Conservation (phyloP, 2,113 vertebrate genomes). For the Mungos mungo region DNA sequence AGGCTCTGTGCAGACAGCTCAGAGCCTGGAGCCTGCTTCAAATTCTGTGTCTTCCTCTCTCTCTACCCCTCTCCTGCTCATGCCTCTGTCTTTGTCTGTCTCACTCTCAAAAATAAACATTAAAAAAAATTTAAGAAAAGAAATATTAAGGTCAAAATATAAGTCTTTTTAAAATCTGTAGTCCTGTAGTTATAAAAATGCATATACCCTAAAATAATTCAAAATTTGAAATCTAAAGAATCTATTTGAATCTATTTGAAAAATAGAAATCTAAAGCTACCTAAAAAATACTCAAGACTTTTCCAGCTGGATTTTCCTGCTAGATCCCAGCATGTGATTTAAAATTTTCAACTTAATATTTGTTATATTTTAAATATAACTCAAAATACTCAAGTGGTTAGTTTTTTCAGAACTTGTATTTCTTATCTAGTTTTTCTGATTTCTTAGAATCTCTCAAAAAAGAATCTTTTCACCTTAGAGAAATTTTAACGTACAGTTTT, state of each 20-base stretch:
- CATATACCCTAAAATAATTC: background rate
- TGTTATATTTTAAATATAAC: background rate
- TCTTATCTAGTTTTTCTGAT: constrained; percentile 6
- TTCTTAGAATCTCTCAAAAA: constrained; percentile 10
- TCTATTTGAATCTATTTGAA: too few relatives aligned
- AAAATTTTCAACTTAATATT: background rate
- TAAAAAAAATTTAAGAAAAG: too few relatives aligned
- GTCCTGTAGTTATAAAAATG: background rate
- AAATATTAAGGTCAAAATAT: background rate
- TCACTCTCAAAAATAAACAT: background rate
- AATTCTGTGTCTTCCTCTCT: too few relatives aligned
- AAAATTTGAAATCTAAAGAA: background rate
- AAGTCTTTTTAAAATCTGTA: constrained; percentile 38
- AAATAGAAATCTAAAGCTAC: background rate
- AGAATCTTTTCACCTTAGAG: background rate
- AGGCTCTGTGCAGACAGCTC: too few relatives aligned
- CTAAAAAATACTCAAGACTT: background rate
- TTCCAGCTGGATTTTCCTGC: background rate
- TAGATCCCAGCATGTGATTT: constrained; percentile 7
- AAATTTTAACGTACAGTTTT: background rate
- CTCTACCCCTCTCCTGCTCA: too few relatives aligned
- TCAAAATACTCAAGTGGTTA: background rate
- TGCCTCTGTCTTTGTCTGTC: too few relatives aligned
- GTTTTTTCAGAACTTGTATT: constrained; percentile 21
- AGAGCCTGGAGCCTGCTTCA: too few relatives aligned